Percentiles rank a stretch among this genome's conserved stretches.
Evolutionary conservation across 2,113 vertebrate species (phyloP).

Genomic region (Pelvicachromis taeniatus): DNA sequence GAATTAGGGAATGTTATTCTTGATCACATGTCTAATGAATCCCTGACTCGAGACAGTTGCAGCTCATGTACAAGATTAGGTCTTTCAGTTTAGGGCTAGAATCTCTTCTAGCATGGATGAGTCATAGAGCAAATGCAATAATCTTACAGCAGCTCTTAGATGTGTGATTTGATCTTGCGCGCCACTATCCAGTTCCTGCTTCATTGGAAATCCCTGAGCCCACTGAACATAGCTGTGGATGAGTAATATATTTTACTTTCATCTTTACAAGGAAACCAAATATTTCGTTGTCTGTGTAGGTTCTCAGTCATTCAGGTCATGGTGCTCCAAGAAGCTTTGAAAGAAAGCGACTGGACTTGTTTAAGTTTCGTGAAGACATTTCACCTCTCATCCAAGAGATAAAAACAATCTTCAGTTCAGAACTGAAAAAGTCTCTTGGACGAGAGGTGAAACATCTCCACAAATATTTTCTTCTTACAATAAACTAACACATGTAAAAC

Average conservation of each 20-base stretch:
- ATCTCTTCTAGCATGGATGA: background rate
- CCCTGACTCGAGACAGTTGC: background rate
- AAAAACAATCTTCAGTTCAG: background rate
- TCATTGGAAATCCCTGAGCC: background rate
- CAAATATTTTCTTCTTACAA: background rate
- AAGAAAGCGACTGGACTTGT: background rate
- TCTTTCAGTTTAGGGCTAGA: background rate
- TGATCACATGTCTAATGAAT: background rate
- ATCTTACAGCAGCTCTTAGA: background rate
- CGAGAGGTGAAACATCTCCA: background rate
- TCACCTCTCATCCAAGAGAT: background rate
- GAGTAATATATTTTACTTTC: background rate
- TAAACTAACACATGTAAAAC: background rate
- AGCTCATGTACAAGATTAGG: background rate
- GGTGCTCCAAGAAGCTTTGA: background rate
- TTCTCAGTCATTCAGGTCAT: background rate
- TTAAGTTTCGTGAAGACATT: background rate
- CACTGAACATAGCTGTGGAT: background rate
- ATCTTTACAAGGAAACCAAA: background rate
- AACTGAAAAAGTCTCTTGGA: background rate
- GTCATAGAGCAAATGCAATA: background rate
- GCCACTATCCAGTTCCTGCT: background rate
- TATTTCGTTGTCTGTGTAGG: background rate
- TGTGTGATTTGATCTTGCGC: background rate
- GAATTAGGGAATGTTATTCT: background rate